These are phyloP conservation scores for Callocephalon fimbriatum DNA, from an alignment of 2,113 vertebrate species.

Conservation along the genomic window DNA sequence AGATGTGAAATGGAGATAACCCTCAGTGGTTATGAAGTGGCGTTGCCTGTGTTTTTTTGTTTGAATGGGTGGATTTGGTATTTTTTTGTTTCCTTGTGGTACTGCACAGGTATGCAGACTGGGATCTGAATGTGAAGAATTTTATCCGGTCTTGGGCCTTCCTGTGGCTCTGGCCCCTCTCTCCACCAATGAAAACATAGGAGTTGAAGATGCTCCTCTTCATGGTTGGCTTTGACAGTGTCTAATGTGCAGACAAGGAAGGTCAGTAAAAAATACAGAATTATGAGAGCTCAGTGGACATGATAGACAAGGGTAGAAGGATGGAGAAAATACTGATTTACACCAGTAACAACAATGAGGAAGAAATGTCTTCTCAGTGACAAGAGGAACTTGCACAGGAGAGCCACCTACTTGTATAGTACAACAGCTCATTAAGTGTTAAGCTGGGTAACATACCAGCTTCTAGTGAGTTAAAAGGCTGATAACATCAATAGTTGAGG, in stretches of 20 bases:
- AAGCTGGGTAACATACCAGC: not conserved
- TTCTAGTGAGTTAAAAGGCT: not conserved
- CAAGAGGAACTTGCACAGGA: not conserved
- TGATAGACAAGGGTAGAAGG: not conserved
- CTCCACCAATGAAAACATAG: not conserved
- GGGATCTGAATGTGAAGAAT: not conserved
- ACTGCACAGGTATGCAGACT: not conserved
- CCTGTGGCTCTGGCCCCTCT: not conserved
- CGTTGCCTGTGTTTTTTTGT: not conserved
- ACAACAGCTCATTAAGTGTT: not conserved
- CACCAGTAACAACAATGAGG: not conserved
- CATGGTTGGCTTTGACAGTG: not conserved
- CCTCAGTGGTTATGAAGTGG: not conserved
- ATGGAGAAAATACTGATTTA: not conserved
- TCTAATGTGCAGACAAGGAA: not conserved
- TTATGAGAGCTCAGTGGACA: not conserved
- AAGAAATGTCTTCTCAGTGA: not conserved
- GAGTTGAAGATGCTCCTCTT: not conserved
- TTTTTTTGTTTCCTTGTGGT: not conserved
- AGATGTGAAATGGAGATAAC: rapidly evolving
- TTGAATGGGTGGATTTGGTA: not conserved
- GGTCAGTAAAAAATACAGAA: not conserved
- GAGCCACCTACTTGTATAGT: too few species aligned
- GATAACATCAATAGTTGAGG: not conserved
- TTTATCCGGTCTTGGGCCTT: not conserved